Conservation (phyloP, 2,113 vertebrate species). For the Cynoglossus semilaevis region DNA sequence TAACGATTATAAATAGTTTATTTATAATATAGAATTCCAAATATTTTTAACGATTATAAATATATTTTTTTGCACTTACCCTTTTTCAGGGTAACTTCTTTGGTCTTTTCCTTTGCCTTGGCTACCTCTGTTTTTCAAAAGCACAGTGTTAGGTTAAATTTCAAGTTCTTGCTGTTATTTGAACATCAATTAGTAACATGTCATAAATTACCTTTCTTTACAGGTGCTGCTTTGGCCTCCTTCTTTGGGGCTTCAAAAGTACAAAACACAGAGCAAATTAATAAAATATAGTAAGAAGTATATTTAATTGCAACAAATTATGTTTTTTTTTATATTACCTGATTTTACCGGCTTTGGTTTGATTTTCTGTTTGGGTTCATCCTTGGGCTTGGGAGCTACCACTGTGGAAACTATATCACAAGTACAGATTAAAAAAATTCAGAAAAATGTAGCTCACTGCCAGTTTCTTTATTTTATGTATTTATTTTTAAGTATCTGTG, state of each 20-base stretch:
- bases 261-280: conserved; percentile 4
- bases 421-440: no score
- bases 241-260: conserved; percentile 40
- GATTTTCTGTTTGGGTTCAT: conserved; percentile 28
- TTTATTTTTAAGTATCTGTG: no score
- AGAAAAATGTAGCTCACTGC: no score
- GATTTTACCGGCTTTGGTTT: conserved; percentile 37
- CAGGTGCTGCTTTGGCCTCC: conserved; percentile 38
- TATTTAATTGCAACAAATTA: not conserved
- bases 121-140: conserved; percentile 37
- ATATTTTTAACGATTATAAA: not conserved
- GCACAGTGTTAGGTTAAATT: not conserved
- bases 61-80: conserved; percentile 6
- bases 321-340: conserved; percentile 33
- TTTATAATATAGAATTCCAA: no score
- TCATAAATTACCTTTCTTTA: conserved; percentile 37
- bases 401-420: not conserved
- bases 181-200: conserved; percentile 11
- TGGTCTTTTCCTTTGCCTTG: conserved; percentile 45
- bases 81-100: conserved; percentile 41
- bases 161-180: not conserved
- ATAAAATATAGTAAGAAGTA: not conserved
- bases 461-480: no score
- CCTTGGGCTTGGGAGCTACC: conserved; percentile 20
- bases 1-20: not conserved